Percentiles rank a stretch among this genome's conserved stretches.
Evolutionary conservation across 2,888 invertebrate species (phyloP).

Genomic region (Eupithecia tripunctaria): DNA sequence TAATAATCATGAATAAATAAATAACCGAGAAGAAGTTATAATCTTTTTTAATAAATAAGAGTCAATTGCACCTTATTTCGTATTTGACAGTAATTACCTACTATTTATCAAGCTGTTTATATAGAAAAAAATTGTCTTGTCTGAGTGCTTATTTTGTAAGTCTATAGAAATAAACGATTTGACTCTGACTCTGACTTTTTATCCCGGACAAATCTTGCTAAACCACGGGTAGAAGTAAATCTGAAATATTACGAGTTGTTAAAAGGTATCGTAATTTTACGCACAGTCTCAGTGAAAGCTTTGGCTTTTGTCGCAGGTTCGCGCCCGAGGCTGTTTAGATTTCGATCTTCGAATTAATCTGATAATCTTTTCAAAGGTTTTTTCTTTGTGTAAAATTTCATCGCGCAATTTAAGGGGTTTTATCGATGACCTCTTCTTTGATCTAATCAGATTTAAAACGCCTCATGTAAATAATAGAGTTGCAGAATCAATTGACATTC

Average conservation of each 20-base stretch:
- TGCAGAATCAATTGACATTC: constrained; percentile 32
- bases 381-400: constrained; percentile 54
- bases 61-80: too few species aligned
- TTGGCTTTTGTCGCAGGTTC: constrained; percentile 62
- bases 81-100: too few species aligned
- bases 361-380: constrained; percentile 60
- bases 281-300: constrained; percentile 58
- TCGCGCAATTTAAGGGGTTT: constrained; percentile 53
- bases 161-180: too few species aligned
- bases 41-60: too few species aligned
- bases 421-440: constrained; percentile 49
- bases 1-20: too few species aligned
- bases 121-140: too few species aligned
- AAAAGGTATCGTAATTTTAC: not conserved
- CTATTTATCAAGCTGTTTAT: too few species aligned
- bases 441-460: constrained; percentile 48
- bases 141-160: too few species aligned
- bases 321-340: constrained; percentile 66
- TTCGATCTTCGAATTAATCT: constrained; percentile 65
- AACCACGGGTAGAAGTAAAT: not conserved
- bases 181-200: too few species aligned
- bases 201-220: not conserved
- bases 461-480: constrained; percentile 34
- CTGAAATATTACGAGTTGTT: not conserved
- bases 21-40: too few species aligned